Conservation (phyloP, 2,797 vertebrate genomes). For the Malacoctenus gilli region DNA sequence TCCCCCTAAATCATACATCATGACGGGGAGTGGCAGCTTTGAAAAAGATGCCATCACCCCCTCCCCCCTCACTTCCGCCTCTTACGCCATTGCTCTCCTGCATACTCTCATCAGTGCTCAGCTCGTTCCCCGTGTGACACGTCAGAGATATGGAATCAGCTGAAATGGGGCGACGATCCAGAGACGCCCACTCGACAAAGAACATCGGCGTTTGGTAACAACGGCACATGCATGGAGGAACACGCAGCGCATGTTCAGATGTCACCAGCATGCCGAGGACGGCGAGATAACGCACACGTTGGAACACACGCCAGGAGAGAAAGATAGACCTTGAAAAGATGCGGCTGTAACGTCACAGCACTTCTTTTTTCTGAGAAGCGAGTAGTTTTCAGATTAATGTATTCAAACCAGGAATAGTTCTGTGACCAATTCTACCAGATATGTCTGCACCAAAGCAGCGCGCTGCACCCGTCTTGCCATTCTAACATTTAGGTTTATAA, state of each 20-base stretch:
- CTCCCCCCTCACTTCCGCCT: conserved; percentile 1
- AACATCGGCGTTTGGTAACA: not conserved
- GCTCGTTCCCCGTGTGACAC: conserved; percentile 11
- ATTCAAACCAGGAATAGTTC: too few species aligned
- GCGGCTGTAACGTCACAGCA: too few species aligned
- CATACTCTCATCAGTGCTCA: conserved; percentile 13
- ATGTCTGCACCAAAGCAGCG: too few species aligned
- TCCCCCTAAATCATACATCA: too few species aligned
- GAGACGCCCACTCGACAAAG: conserved; percentile 1
- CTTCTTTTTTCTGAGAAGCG: too few species aligned
- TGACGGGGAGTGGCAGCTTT: conserved; percentile 17
- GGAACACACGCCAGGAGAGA: not conserved
- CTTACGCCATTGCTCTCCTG: not conserved
- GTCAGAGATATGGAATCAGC: conserved; percentile 31
- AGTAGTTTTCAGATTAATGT: too few species aligned
- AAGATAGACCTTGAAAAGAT: conserved; percentile 16
- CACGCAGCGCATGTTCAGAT: not conserved
- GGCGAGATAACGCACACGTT: not conserved
- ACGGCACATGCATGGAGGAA: not conserved
- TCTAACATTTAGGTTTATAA: not conserved
- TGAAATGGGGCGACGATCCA: conserved; percentile 12
- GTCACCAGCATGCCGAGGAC: conserved; percentile 3
- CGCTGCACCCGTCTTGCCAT: too few species aligned
- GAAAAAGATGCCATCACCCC: conserved; percentile 16
- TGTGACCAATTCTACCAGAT: too few species aligned